Base-by-base conservation (phyloP, 2,888 invertebrate species). In the Napeogenes inachia region DNA sequence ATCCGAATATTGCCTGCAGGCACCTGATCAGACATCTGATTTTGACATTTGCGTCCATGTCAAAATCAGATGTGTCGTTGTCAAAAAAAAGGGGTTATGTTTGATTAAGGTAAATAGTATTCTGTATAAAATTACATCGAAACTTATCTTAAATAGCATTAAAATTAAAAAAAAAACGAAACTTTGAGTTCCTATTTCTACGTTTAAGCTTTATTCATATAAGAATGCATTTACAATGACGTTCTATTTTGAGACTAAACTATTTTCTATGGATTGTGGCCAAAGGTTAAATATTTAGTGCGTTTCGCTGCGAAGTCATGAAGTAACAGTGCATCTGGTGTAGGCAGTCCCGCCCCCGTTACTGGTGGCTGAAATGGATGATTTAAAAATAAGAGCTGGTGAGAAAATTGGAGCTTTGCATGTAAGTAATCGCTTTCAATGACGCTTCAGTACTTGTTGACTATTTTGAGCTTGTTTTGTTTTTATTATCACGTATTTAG, bases 341-440 rank as follows among this genome's bases (percentile, higher is more conserved):
- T 75, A 79, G 71, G 74, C 75, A 75, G 77, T 75, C 77, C 75
- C 77, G 68, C 71, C 74, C 70, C 71, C 77, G 76, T 70, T 72
- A 70, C 68, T 72, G 70, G 75, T 75, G 71, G 71, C 74, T 78
- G 83, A 78, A 74, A 90, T 91, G 87, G 91, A 91, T 73, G 90
- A 88, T 69, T 73, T 91, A 64, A 88, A 87, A 76, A 70, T 81
- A 70, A 81, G 81, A 72, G 91, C 91, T 71, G 85, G 87, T 57
- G 91, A 90, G 77, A 89, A 88, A 80, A 71, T 91, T 35, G 91
- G 84, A 71, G 88, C 89, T 59, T 73, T 90, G 62, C 91, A 91
- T 62, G 91, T 91, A 79, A 87, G 89, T 42, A 42, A 42, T 10
- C 42, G 10, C 42, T 10, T 10, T 10, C 12, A 42, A 2, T 42